Evolutionary conservation across 1,140 invertebrate genomes (phyloP).

Genomic region (Listronotus oregonensis): DNA sequence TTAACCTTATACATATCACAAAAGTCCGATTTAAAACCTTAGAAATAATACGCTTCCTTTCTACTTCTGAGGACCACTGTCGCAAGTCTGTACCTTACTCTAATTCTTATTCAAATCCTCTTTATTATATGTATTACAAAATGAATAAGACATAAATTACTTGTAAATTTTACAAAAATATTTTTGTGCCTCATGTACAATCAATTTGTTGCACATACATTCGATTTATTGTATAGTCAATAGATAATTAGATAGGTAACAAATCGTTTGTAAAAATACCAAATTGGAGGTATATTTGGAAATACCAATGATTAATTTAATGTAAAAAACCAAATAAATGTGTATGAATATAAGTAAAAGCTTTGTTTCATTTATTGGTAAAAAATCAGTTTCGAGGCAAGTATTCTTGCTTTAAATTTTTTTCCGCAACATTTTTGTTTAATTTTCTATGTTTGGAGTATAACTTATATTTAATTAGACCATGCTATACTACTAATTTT

Average conservation of each 20-base stretch:
- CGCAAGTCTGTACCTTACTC: conserved; percentile 27
- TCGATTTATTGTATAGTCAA: conserved; percentile 25
- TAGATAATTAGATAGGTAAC: conserved; percentile 19
- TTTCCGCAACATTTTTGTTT: no score
- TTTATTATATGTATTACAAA: conserved; percentile 12
- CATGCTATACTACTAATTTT: no score
- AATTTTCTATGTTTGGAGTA: no score
- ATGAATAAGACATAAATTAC: not conserved
- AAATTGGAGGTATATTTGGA: conserved; percentile 29
- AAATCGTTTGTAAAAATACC: conserved; percentile 21
- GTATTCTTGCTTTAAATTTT: no score
- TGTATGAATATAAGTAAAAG: conserved; percentile 24
- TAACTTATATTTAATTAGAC: no score
- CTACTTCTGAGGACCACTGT: conserved; percentile 31
- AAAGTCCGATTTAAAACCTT: conserved; percentile 5
- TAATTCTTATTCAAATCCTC: conserved; percentile 3
- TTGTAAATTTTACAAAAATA: conserved; percentile 15
- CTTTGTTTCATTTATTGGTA: not conserved
- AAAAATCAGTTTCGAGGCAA: no score
- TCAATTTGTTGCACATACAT: conserved; percentile 22
- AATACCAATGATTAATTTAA: conserved; percentile 24
- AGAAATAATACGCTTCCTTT: conserved; percentile 27
- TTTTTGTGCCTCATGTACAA: conserved; percentile 31
- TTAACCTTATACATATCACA: conserved; percentile 23
- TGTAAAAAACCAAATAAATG: conserved; percentile 31